Base-by-base conservation (phyloP, 2,797 vertebrate species). In the Lates japonicus region DNA sequence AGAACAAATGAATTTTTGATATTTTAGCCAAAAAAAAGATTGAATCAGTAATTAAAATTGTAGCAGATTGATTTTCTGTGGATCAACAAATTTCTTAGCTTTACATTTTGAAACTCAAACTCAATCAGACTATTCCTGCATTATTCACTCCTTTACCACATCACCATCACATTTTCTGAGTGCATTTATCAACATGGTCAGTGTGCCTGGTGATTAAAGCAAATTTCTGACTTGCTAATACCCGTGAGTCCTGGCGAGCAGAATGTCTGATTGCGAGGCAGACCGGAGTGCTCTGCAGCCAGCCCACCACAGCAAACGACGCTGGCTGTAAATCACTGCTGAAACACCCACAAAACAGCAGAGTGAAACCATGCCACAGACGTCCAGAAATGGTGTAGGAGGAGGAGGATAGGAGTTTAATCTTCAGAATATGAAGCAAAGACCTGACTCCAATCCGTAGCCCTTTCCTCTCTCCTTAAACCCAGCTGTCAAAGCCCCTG, bases 391-490 rank as follows among this genome's bases (percentile, higher is more conserved):
- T 41, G 83, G 85, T 78, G 81, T 78, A 82, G 87, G 84, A 79
- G 75, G 73, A 89, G 86, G 74, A 84, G 87, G 85, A 87, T 59
- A 66, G 87, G 85, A 86, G 83, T 90, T 91, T 88, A 93, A 90
- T 90, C 90, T 90, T 87, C 74, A 64, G 90, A 83, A 88, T 92
- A 88, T 83, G 89, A 92, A 89, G 84, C 37, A 84, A 85, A 88
- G 81, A 87, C 85, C 87, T 88, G 87, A 93, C 90, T 93, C 80
- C 89, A 88, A 91, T 90, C 87, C 84, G 35, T 72, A 86, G 84
- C 86, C 83, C 72, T 74, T 49, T 87, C 84, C 85, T 89, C 82
- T 88, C 77, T 85, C 80, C 83, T 87, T 89, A 93, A 93, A 91
- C 85, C 84, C 68, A 74, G 81, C 89, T 92, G 89, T 90, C 86